phyloP scores from a whole-genome alignment of 2,113 vertebrate species.

The Hirundichthys speculiger region DNA sequence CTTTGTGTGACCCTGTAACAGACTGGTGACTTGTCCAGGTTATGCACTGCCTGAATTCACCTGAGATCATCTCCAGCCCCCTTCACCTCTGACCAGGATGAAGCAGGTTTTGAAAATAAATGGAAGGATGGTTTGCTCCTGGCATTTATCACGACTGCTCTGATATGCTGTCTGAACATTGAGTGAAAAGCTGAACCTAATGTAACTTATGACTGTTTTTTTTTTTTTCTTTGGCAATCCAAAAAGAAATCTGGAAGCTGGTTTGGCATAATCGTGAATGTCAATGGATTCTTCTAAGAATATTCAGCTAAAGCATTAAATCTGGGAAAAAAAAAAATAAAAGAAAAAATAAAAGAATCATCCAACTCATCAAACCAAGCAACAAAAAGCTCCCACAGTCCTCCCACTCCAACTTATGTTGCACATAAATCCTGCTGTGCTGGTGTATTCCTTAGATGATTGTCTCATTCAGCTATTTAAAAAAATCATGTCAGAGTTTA shows the following conservation, averaged over 20 bases:
- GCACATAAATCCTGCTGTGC: slow-evolving; percentile 4
- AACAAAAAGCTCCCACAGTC: slow-evolving; percentile 16
- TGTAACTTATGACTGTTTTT: no score
- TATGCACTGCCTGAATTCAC: no score
- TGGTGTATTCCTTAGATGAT: slow-evolving; percentile 13
- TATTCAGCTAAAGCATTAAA: not conserved
- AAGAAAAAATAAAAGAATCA: slow-evolving; percentile 26
- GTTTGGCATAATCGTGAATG: not conserved
- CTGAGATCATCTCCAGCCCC: no score
- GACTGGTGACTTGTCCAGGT: no score
- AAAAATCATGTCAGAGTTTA: slow-evolving; percentile 6
- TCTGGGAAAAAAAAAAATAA: slow-evolving; percentile 7
- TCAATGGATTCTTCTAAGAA: no score
- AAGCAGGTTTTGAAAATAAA: no score
- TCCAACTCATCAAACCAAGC: slow-evolving; percentile 31
- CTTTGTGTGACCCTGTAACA: no score
- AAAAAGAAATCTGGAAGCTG: slow-evolving; percentile 5
- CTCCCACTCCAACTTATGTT: slow-evolving; percentile 12
- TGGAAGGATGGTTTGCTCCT: not conserved
- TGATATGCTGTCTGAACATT: not conserved
- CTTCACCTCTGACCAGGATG: no score
- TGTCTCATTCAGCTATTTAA: slow-evolving; percentile 21
- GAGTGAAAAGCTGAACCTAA: no score
- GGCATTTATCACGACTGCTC: not conserved
- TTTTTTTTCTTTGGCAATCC: not conserved